These are phyloP conservation scores for Lutjanus erythropterus DNA, from an alignment of 2,113 vertebrate genomes.

Conservation along the genomic window DNA sequence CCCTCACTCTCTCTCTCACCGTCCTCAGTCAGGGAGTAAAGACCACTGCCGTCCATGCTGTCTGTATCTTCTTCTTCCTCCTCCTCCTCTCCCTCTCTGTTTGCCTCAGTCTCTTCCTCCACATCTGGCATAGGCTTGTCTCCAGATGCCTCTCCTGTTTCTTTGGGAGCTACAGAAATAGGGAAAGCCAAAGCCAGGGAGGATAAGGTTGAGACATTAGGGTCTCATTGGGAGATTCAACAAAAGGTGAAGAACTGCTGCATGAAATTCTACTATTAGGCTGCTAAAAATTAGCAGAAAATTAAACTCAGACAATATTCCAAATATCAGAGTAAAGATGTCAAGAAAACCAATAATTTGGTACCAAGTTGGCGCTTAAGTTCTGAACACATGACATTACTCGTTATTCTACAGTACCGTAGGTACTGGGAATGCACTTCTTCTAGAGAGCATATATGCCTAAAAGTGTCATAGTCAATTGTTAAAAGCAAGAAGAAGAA, in stretches of 20 bases:
- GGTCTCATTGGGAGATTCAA: slow-evolving; percentile 18
- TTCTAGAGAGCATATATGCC: too few relatives aligned
- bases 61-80: slow-evolving; percentile 92
- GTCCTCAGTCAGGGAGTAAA: slow-evolving; percentile 92
- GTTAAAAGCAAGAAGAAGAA: too few relatives aligned
- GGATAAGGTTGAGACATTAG: slow-evolving; percentile 3
- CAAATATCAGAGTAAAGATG: not conserved
- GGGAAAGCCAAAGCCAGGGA: slow-evolving; percentile 14
- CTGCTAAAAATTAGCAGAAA: not conserved
- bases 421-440: too few relatives aligned
- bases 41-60: slow-evolving; percentile 95
- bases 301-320: not conserved
- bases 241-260: not conserved
- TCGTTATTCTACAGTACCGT: too few relatives aligned
- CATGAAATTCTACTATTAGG: not conserved
- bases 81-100: slow-evolving; percentile 66
- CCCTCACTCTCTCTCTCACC: slow-evolving; percentile 82
- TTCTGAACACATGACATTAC: too few relatives aligned
- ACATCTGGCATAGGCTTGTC: slow-evolving; percentile 70
- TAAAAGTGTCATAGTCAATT: too few relatives aligned
- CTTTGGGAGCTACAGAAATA: slow-evolving; percentile 65
- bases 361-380: too few relatives aligned
- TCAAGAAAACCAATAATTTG: too few relatives aligned
- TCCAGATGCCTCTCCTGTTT: slow-evolving; percentile 67
- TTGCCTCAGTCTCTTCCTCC: slow-evolving; percentile 55